Evolutionary conservation across 1,140 invertebrate species (phyloP), one percentile per base, ranked within the genome.

Genomic region (Drosophila elegans): DNA sequence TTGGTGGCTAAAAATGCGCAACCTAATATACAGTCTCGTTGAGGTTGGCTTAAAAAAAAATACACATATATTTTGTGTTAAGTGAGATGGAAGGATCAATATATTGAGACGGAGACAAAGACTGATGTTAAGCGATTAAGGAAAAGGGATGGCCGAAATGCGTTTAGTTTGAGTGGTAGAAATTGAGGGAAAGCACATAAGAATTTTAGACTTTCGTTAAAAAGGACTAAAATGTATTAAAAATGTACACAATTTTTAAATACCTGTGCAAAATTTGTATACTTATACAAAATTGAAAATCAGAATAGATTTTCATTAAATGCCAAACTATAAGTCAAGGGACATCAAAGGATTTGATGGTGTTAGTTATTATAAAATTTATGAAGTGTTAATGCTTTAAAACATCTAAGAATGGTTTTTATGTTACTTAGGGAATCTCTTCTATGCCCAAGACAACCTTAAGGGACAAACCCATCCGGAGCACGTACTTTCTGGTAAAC

Each of bases 401-500:
- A 32, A 32, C 29, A 32, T 32, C 5, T 32, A 7, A 7, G 4
- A 32, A 32, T 32, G 6, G 7, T 6, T 11, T 29, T 6, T 10
- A 16, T 12, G 10, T 21, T 6, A 7, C 21, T 6, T 32, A 1
- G 5, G n/a, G 1, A 48, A 56, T 12, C 34, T 48, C n/a, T 27
- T 38, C n/a, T 4, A 11, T 38, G 4, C 12, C n/a, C 4, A 6
- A 0, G n/a, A 9, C 6, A 13, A 45, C 16, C 45, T 16, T 32
- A 29, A 53, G 41, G 42, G 62, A 67, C 66, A 66, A 69, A 66
- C 61, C 42, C 67, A 69, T 69, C 73, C 74, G 54, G 51, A 82
- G 60, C 82, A 86, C 82, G 82, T 82, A 76, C 55, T 76, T 82
- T 45, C 64, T 45, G 67, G 45, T 55, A 79, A 83, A 82, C 75